Percentiles rank a stretch among this genome's conserved stretches.
These are phyloP conservation scores for Varecia variegata DNA, from an alignment of 2,797 vertebrate genomes.

Conservation along the genomic window DNA sequence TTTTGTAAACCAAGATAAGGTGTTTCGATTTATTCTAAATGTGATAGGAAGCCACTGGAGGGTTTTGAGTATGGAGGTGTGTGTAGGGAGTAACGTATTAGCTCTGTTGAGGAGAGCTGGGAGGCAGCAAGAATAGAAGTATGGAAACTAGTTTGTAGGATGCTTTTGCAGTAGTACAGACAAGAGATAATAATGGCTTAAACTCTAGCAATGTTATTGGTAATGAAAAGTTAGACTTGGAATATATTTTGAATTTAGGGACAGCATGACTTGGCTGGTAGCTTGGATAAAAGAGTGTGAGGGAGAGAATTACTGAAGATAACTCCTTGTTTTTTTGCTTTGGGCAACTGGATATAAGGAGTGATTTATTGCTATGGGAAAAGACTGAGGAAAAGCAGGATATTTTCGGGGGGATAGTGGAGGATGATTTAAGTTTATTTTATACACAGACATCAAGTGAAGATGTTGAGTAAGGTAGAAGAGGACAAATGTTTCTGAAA, in stretches of 20 bases:
- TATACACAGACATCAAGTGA: not conserved
- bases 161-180: not conserved
- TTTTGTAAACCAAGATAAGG: not conserved
- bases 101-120: not conserved
- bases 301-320: not conserved
- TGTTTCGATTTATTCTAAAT: not conserved
- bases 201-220: not conserved
- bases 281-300: not conserved
- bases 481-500: not conserved
- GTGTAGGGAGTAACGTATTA: not conserved
- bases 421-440: not conserved
- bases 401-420: not conserved
- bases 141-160: not conserved
- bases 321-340: not conserved
- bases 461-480: not conserved
- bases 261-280: not conserved
- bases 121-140: not conserved
- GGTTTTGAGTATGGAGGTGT: not conserved
- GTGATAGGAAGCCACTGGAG: not conserved
- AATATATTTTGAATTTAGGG: slow-evolving; percentile 2
- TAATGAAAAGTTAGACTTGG: not conserved
- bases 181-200: not conserved
- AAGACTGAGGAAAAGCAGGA: not conserved
- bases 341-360: not conserved
- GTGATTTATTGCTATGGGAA: not conserved